These are phyloP conservation scores for Lutra lutra DNA, from an alignment of 2,797 vertebrate genomes.

Conservation along the genomic window DNA sequence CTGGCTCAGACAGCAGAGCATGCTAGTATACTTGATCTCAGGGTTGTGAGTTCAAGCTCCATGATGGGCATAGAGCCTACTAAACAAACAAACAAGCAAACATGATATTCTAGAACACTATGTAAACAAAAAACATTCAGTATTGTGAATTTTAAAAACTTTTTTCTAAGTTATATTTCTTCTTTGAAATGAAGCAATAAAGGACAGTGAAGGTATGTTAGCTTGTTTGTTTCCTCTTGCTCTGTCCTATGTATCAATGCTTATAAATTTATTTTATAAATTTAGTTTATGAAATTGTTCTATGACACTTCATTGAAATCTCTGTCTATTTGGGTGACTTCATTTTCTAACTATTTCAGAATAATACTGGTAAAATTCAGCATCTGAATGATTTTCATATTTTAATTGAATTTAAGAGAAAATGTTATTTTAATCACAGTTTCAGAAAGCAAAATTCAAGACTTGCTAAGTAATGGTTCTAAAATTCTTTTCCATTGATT, in stretches of 20 bases:
- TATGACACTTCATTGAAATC: background rate
- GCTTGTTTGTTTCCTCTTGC: background rate
- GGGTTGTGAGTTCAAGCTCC: background rate
- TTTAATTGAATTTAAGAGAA: background rate
- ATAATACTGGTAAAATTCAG: background rate
- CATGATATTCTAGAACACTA: background rate
- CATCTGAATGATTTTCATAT: background rate
- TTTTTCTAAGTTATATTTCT: background rate
- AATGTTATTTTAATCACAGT: background rate
- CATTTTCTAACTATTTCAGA: background rate
- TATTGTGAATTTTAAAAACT: background rate
- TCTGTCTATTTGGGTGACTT: background rate
- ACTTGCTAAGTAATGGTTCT: background rate
- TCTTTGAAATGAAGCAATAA: background rate
- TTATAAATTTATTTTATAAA: background rate
- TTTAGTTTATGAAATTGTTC: background rate
- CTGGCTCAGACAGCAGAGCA: background rate
- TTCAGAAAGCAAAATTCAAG: slow-evolving; percentile 7
- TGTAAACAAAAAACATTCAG: background rate
- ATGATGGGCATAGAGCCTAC: background rate
- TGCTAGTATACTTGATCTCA: background rate
- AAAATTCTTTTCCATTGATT: background rate
- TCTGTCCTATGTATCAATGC: background rate
- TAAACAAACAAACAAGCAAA: background rate
- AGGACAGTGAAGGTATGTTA: background rate